Percentiles rank a stretch among this genome's conserved stretches.
These are phyloP conservation scores for Odontomyia ornata DNA, from an alignment of 2,888 invertebrate genomes.

Conservation along the genomic window DNA sequence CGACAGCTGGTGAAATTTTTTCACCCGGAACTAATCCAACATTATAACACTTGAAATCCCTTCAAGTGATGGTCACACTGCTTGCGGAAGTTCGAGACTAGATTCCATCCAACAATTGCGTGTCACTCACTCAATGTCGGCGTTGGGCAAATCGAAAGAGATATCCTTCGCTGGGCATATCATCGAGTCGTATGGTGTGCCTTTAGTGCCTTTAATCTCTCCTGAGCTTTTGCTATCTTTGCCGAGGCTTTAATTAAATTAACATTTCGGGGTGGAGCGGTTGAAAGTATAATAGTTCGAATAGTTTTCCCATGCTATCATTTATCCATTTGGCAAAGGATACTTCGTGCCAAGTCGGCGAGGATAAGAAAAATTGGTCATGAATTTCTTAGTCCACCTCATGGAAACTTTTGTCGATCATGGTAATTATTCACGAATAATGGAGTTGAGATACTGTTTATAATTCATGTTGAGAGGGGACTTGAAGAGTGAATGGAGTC, in stretches of 20 bases:
- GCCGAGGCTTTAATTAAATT: slow-evolving; percentile 24
- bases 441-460: not conserved
- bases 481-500: too few species aligned
- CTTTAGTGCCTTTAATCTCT: slow-evolving; percentile 1
- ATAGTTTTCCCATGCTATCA: too few species aligned
- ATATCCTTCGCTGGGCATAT: not conserved
- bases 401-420: not conserved
- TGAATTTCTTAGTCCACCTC: not conserved
- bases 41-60: too few species aligned
- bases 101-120: not conserved
- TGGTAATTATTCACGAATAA: slow-evolving; percentile 18
- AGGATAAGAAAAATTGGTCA: not conserved
- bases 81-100: too few species aligned
- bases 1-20: too few species aligned
- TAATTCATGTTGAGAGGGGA: too few species aligned
- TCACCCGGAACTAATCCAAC: too few species aligned
- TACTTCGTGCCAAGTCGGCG: not conserved
- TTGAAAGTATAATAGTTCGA: slow-evolving; percentile 3
- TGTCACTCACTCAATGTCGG: not conserved
- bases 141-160: too few species aligned
- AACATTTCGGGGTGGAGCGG: slow-evolving; percentile 6
- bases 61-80: slow-evolving; percentile 11
- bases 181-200: not conserved
- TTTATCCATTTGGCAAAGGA: not conserved
- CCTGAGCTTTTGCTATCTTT: slow-evolving; percentile 14